Conservation (phyloP, 2,888 invertebrate genomes). For the Euphydryas editha region DNA sequence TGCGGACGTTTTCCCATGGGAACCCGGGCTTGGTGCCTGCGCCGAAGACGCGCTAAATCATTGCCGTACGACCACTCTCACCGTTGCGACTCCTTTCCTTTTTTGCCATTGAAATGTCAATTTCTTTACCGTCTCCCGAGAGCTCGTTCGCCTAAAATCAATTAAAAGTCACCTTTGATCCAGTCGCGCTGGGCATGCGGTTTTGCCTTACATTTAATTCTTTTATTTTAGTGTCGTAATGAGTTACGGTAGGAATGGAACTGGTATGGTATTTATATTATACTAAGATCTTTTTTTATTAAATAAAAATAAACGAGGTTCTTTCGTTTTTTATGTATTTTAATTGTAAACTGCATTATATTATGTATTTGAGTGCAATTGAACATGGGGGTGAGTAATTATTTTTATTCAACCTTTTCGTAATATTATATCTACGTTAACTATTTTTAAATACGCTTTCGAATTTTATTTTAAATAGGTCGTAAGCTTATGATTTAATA, state of each 20-base stretch:
- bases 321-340: conserved; percentile 23
- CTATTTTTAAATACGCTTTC: too few species aligned
- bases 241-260: conserved; percentile 31
- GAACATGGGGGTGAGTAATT: not conserved
- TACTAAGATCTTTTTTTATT: conserved; percentile 30
- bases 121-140: conserved; percentile 56
- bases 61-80: conserved; percentile 51
- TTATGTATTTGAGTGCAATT: not conserved
- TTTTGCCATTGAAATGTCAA: conserved; percentile 80
- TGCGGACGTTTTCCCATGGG: conserved; percentile 81
- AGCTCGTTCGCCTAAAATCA: conserved; percentile 58
- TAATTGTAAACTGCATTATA: not conserved
- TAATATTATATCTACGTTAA: too few species aligned
- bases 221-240: conserved; percentile 39
- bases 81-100: conserved; percentile 63
- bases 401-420: not conserved
- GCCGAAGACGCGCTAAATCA: conserved; percentile 71
- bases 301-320: conserved; percentile 27
- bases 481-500: not conserved
- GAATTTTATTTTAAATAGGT: not conserved
- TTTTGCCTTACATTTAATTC: conserved; percentile 30
- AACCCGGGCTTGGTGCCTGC: conserved; percentile 58
- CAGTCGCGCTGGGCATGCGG: conserved; percentile 37
- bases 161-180: conserved; percentile 59
- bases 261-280: conserved; percentile 27